Base-by-base conservation (phyloP, 2,113 vertebrate species). In the Ptychochromis oligacanthus region DNA sequence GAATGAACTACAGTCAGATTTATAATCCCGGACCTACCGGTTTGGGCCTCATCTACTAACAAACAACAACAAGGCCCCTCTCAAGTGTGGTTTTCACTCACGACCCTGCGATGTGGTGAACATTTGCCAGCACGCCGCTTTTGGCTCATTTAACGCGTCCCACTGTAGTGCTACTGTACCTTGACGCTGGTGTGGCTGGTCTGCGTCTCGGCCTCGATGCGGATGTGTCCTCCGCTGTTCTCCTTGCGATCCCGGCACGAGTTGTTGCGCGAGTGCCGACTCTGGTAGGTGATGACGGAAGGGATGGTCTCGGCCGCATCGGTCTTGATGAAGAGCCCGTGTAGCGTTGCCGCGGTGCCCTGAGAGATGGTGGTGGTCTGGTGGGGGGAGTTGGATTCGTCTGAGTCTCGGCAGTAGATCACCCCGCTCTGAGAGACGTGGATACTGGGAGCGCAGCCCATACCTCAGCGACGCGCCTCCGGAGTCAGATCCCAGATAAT, bases 401-500 rank as follows among this genome's bases (percentile, higher is more conserved):
- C 97, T 64, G 98, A 98, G 96, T 98, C 97, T 65, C 97, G 96
- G 96, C 98, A 99, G 96, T 99, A 99, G 93, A 99, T 97, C 94
- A 98, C 97, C 83, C 98, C 97, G 96, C 97, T 99, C 95, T 99
- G 98, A 89, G 97, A 99, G 95, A 99, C 97, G 95, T 99, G 97
- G 95, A 99, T 98, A 89, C 98, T 99, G 93, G 98, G 97, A 93
- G 97, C 97, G 95, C 97, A 99, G 96, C 97, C 97, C 98, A 99
- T 98, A 74, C 96, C 96, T 95, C 94, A 84, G 82, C 93, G 83
- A 34, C 83, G 77, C 86, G 90, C 93, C 93, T 86, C 86, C 81
- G 85, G 86, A 84, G 78, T 75, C 92, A 38, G 85, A 89, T 72
- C 91, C 88, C 87, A 17, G 87, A 76, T 15, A 74, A 87, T n/a